These are phyloP conservation scores for Drosophila nigritarsus DNA, from an alignment of 2,888 invertebrate genomes.

Conservation along the genomic window DNA sequence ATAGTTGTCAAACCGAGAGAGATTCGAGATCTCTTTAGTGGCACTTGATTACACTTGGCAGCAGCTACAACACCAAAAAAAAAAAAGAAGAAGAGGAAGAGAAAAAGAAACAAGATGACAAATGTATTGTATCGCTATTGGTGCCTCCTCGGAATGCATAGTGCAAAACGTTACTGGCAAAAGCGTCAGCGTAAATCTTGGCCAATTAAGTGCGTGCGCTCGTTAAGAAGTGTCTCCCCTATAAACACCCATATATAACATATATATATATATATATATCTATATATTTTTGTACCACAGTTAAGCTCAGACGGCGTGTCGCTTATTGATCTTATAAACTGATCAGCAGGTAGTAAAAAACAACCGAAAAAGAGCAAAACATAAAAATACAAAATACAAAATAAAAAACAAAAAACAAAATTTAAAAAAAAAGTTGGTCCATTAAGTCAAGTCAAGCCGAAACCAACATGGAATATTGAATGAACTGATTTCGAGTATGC, in stretches of 20 bases:
- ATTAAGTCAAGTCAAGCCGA: slow-evolving; percentile 41
- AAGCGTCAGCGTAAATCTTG: slow-evolving; percentile 66
- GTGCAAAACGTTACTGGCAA: slow-evolving; percentile 47
- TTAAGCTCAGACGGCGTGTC: slow-evolving; percentile 66
- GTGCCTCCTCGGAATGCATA: slow-evolving; percentile 26
- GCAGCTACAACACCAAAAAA: slow-evolving; percentile 7
- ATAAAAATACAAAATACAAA: slow-evolving; percentile 30
- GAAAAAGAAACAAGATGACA: slow-evolving; percentile 33
- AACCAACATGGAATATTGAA: slow-evolving; percentile 72
- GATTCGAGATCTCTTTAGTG: slow-evolving; percentile 75
- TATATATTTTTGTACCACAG: slow-evolving; percentile 19
- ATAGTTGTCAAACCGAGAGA: slow-evolving; percentile 72
- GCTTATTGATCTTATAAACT: slow-evolving; percentile 41
- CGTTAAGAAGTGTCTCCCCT: slow-evolving; percentile 55
- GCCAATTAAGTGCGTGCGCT: slow-evolving; percentile 68
- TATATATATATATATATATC: not conserved
- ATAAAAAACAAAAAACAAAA: not conserved
- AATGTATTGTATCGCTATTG: slow-evolving; percentile 18
- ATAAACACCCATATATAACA: not conserved
- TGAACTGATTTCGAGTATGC: slow-evolving; percentile 65
- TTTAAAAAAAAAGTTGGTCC: slow-evolving; percentile 44
- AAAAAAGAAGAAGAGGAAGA: not conserved
- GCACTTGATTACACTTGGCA: slow-evolving; percentile 75
- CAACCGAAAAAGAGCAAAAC: slow-evolving; percentile 6
- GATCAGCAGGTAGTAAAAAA: slow-evolving; percentile 36